Percentiles rank a stretch among this genome's conserved stretches.
phyloP scores from a whole-genome alignment of 2,113 vertebrate genomes.

The Leucopternis melanops region DNA sequence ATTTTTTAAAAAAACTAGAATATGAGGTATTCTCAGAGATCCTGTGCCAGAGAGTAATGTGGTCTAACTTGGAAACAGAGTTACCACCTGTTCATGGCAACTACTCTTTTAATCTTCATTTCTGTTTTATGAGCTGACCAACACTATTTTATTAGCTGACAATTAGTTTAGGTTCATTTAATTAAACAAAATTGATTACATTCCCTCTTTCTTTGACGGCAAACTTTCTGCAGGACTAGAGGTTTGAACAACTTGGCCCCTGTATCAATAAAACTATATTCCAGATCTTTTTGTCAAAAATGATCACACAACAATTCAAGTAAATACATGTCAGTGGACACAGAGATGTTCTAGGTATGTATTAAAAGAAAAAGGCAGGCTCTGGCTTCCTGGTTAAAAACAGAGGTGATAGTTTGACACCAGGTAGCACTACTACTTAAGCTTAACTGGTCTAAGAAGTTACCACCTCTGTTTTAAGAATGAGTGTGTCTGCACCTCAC shows the following conservation, averaged over 20 bases:
- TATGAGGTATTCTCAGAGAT: slow-evolving; percentile 40
- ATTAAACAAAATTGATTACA: slow-evolving; percentile 40
- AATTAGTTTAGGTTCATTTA: slow-evolving; percentile 59
- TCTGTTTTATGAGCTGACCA: slow-evolving; percentile 53
- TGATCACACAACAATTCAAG: background rate
- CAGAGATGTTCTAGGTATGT: background rate
- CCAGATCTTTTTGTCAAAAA: background rate
- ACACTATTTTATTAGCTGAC: slow-evolving; percentile 59
- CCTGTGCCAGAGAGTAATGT: slow-evolving; percentile 42
- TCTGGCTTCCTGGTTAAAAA: background rate
- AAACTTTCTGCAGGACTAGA: background rate
- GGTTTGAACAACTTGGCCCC: background rate
- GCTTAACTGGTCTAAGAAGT: background rate
- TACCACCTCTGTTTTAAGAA: background rate
- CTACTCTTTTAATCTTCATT: slow-evolving; percentile 30
- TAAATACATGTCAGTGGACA: background rate
- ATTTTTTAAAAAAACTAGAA: slow-evolving; percentile 19
- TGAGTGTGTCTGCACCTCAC: background rate
- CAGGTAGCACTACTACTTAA: background rate
- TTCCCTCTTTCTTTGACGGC: background rate
- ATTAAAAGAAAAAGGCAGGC: background rate
- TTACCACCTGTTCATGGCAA: slow-evolving; percentile 62
- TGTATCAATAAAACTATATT: background rate
- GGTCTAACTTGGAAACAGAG: slow-evolving; percentile 49
- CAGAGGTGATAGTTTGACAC: background rate